Base-by-base conservation (phyloP, 1,140 invertebrate species). In the Myzus persicae region DNA sequence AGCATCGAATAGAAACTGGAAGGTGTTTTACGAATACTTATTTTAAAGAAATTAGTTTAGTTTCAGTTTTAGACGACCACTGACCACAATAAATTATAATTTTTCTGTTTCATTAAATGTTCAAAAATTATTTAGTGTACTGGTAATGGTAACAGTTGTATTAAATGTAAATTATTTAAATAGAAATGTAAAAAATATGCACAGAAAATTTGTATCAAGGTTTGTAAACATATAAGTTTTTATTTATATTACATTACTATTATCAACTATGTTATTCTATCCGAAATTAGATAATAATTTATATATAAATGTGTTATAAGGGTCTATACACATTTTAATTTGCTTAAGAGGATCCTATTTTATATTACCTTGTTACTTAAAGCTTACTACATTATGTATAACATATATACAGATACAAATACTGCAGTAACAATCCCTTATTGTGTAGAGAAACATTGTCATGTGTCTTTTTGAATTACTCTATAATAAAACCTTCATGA, bases 391-490 rank as follows among this genome's bases (percentile, higher is more conserved):
- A 46, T n/a, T 87, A 82, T 82, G 31, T n/a, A 46, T 87, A 87
- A 46, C 26, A 44, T 87, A 22, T n/a, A 22, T 46, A n/a, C 31
- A n/a, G 26, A 20, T 87, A 87, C 44, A 87, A 42, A 85, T 85
- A 40, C 36, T 85, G 11, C 40, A 24, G 26, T 89, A 54, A 90
- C 48, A 90, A 42, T 42, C 51, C 54, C 42, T 90, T 90, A 67
- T 90, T 90, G 9, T 40, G 11, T 67, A 67, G 51, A 42, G 40
- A 82, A 76, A 82, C 36, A 48, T 92, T 82, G 90, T 92, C 59
- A 46, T 91, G n/a, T 91, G 42, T 92, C n/a, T 48, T 92, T 92
- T 92, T 81, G 67, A 92, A 92, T 92, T 92, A 92, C 90, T 36
- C 38, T 38, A 82, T 20, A 48, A 82, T 92, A 92, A 38, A 92